Conservation (phyloP, 92 coral and sea anemone genomes). For the Actinernus sp. region DNA sequence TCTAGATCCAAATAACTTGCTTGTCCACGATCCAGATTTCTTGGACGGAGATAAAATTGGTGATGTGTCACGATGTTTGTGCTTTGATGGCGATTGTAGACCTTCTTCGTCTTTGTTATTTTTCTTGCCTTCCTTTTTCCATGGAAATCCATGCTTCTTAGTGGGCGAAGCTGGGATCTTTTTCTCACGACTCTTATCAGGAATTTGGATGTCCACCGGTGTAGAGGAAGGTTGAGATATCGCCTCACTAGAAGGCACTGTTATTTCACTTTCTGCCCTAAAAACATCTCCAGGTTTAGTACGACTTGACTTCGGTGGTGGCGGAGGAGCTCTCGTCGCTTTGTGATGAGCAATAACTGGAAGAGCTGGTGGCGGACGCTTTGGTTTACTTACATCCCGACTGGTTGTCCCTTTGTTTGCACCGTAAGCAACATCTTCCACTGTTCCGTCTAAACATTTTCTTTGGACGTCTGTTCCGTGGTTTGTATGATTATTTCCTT, state of each 20-base stretch:
- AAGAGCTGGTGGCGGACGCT: conserved; percentile 36
- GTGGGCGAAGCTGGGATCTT: conserved; percentile 16
- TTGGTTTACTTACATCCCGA: conserved; percentile 8
- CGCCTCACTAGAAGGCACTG: background rate
- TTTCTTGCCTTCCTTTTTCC: conserved; percentile 27
- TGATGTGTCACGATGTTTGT: conserved; percentile 4
- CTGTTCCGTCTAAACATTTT: background rate
- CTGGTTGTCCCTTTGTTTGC: background rate
- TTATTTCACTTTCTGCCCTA: background rate
- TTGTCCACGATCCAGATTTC: conserved; percentile 81
- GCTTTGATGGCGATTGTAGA: background rate
- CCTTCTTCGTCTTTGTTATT: conserved; percentile 1
- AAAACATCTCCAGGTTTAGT: background rate
- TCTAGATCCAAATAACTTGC: conserved; percentile 73
- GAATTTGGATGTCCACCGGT: background rate
- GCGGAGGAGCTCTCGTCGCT: conserved; percentile 38
- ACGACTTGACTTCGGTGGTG: conserved; percentile 7
- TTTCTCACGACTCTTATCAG: background rate
- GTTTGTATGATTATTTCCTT: background rate
- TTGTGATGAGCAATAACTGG: conserved; percentile 34
- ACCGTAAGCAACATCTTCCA: background rate
- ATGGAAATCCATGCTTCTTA: conserved; percentile 22
- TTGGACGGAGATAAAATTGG: conserved; percentile 10
- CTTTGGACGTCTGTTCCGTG: background rate
- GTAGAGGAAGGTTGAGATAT: background rate